Conservation (phyloP, 2,888 invertebrate genomes). For the Ochropacha duplaris region DNA sequence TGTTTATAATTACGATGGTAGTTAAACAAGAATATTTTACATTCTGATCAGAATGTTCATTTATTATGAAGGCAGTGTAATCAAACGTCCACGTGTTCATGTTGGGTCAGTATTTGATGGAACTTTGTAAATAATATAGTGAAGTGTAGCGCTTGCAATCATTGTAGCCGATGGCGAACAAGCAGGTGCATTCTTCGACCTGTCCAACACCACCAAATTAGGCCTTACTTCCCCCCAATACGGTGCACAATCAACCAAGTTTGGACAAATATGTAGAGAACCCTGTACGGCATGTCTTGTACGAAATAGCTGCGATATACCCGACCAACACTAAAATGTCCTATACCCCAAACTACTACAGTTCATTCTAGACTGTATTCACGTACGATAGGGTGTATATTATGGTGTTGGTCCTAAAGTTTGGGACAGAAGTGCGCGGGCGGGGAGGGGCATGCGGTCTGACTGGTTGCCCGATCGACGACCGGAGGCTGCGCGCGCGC, state of each 20-base stretch:
- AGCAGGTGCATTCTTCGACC: constrained; percentile 65
- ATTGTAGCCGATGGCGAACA: constrained; percentile 56
- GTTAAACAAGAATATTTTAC: too few relatives aligned
- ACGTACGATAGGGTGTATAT: constrained; percentile 32
- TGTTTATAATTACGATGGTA: too few relatives aligned
- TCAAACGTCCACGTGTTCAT: constrained; percentile 24
- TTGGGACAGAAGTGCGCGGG: constrained; percentile 60
- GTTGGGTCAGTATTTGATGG: constrained; percentile 42
- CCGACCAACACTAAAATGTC: constrained; percentile 28
- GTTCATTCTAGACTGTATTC: constrained; percentile 28
- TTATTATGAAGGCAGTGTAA: not conserved
- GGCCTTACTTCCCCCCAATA: constrained; percentile 49
- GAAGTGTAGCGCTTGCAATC: constrained; percentile 43
- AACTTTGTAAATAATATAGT: constrained; percentile 53
- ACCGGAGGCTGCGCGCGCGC: constrained; percentile 80
- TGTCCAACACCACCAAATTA: constrained; percentile 30
- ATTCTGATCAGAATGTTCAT: not conserved
- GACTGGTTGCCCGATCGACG: constrained; percentile 81
- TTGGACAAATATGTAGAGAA: constrained; percentile 69
- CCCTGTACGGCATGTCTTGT: constrained; percentile 72
- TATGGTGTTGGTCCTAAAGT: constrained; percentile 46
- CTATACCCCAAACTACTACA: constrained; percentile 24
- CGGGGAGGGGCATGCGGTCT: constrained; percentile 68
- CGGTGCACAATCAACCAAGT: constrained; percentile 52
- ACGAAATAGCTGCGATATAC: constrained; percentile 65